A percentile compares a stretch with the other conserved stretches of the same genome.
These are phyloP conservation scores for Helleia helle DNA, from an alignment of 2,888 invertebrate genomes.

Conservation along the genomic window DNA sequence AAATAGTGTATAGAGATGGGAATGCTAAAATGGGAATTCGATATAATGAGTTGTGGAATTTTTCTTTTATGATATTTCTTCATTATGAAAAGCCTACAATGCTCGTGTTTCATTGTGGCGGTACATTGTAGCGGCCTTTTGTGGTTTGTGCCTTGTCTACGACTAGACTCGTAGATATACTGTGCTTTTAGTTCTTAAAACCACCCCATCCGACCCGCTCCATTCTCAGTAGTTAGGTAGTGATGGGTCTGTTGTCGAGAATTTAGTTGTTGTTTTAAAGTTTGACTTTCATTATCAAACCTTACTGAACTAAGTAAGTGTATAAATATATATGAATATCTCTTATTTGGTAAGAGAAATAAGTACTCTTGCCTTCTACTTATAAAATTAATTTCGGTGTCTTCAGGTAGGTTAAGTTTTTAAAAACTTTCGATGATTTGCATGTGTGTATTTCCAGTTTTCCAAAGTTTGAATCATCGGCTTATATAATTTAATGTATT, in stretches of 20 bases:
- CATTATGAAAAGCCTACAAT: conserved; percentile 30
- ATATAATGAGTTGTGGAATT: conserved; percentile 15
- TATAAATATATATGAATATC: too few relatives aligned
- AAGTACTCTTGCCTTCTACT: too few relatives aligned
- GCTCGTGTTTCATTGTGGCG: conserved; percentile 30
- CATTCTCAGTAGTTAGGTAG: conserved; percentile 27
- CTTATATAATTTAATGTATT: too few relatives aligned
- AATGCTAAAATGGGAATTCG: conserved; percentile 7
- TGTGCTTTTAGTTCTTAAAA: conserved; percentile 64
- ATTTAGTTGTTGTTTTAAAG: too few relatives aligned
- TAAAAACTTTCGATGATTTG: too few relatives aligned
- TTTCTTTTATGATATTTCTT: conserved; percentile 25
- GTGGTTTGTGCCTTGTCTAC: conserved; percentile 42
- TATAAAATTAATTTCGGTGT: too few relatives aligned
- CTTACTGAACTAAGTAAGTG: too few relatives aligned
- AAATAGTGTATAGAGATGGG: conserved; percentile 2
- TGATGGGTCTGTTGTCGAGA: conserved; percentile 22
- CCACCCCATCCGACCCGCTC: conserved; percentile 32
- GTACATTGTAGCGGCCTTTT: conserved; percentile 53
- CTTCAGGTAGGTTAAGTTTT: background rate
- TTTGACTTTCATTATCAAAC: too few relatives aligned
- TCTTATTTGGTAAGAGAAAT: too few relatives aligned
- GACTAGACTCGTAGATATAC: conserved; percentile 28
- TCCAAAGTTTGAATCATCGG: too few relatives aligned
- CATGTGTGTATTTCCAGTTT: too few relatives aligned